Percentiles rank a stretch among this genome's conserved stretches.
Conservation (phyloP, 2,888 invertebrate species). For the Trichogramma dendrolimi region DNA sequence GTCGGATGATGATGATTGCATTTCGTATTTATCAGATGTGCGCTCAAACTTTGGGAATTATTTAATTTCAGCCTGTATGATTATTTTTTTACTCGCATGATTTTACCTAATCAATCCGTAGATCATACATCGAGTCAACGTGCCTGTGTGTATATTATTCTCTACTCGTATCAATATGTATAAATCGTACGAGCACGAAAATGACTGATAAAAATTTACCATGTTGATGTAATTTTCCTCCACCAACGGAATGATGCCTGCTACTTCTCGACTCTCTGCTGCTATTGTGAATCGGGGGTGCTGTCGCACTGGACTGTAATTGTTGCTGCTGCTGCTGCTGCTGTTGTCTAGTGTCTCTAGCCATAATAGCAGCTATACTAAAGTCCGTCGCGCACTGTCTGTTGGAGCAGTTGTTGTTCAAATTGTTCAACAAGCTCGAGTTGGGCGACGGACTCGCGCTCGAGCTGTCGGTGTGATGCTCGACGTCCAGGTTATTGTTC, state of each 20-base stretch:
- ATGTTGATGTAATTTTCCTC: slow-evolving; percentile 46
- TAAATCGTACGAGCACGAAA: slow-evolving; percentile 2
- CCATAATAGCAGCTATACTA: slow-evolving; percentile 80
- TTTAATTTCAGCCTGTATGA: too few species aligned
- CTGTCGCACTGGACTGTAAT: slow-evolving; percentile 32
- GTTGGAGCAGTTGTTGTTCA: slow-evolving; percentile 47
- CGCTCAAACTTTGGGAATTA: too few species aligned
- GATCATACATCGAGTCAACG: background rate
- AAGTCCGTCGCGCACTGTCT: slow-evolving; percentile 88
- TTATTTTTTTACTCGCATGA: too few species aligned
- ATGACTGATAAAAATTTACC: slow-evolving; percentile 37
- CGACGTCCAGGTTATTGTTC: slow-evolving; percentile 19
- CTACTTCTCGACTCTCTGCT: slow-evolving; percentile 37
- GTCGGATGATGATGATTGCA: too few species aligned
- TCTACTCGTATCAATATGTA: background rate
- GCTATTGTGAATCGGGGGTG: slow-evolving; percentile 38
- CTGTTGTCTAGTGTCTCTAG: slow-evolving; percentile 61
- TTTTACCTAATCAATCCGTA: background rate
- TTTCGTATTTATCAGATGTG: too few species aligned
- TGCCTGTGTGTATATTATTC: background rate
- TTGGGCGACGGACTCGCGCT: slow-evolving; percentile 54
- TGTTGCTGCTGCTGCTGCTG: slow-evolving; percentile 56
- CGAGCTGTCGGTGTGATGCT: slow-evolving; percentile 51
- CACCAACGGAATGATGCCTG: slow-evolving; percentile 47
- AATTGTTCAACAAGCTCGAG: slow-evolving; percentile 44